Evolutionary conservation across 2,888 invertebrate genomes (phyloP), one percentile per base, ranked within the genome.

Genomic region (Operophtera brumata): DNA sequence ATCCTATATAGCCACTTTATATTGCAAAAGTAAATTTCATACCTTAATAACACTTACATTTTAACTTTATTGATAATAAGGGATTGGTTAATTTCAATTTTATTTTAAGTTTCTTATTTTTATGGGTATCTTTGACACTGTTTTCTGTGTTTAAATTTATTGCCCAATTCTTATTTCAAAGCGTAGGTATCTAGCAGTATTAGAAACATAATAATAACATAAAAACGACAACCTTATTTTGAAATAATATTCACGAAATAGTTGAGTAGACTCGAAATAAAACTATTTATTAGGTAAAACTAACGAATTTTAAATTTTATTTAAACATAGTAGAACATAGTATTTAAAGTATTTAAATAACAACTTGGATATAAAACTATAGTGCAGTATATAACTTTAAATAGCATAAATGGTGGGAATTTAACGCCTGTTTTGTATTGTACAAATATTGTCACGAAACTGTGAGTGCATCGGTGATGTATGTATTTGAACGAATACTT

Each of bases 221-320:
- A 36, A 34, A 34, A 34, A 11, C 11, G 34, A 10, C 12, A 36
- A 12, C 5, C 8, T 35, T 9, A 43, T 45, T 45, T 39, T 14
- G 25, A 41, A 9, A 41, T 11, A 34, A 20, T n/a, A 45, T 36
- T 46, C 9, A 26, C 39, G 8, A 47, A 40, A 41, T 34, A 40
- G 30, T 30, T 8, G 30, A 20, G 7, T 37, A 35, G 13, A 61
- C 13, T 28, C 25, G 42, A 42, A 36, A 48, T 42, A 11, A 42
- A 35, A 36, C 12, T 36, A 8, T 13, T 7, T 28, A 41, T 66
- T 69, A 49, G 64, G 59, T 71, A 75, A 72, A 75, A 78, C 68
- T 71, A 79, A 78, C 80, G 80, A 83, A 82, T 82, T 81, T 79
- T 77, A 65, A 69, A 74, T 74, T 74, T 77, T 51, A 68, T 75